These are phyloP conservation scores for Dicentrarchus labrax DNA, from an alignment of 2,113 vertebrate genomes.

Conservation along the genomic window DNA sequence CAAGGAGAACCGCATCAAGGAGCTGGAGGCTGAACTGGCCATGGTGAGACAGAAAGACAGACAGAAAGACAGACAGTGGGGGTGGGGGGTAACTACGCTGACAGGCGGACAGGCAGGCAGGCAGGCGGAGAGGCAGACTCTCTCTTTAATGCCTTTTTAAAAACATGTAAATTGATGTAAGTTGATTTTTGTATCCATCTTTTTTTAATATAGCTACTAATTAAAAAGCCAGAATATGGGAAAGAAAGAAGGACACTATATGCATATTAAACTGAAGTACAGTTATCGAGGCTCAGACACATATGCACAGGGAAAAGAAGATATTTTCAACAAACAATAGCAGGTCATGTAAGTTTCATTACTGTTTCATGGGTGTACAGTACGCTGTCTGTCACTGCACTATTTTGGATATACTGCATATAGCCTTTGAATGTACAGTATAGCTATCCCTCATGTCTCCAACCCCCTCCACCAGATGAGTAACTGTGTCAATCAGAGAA, in stretches of 20 bases:
- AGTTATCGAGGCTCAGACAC: neutral
- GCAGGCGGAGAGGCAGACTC: neutral
- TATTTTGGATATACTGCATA: constrained; percentile 30
- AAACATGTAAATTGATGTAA: too few species aligned
- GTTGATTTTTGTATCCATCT: neutral
- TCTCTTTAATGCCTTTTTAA: neutral
- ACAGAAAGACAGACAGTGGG: neutral
- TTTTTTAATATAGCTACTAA: neutral
- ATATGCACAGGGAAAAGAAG: neutral
- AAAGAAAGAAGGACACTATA: neutral
- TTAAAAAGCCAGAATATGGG: neutral
- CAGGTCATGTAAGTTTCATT: neutral
- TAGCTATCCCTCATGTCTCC: constrained; percentile 73
- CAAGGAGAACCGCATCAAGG: constrained; percentile 99
- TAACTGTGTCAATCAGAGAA: constrained; percentile 90
- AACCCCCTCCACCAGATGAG: constrained; percentile 85
- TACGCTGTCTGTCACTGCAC: neutral
- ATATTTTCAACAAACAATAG: neutral
- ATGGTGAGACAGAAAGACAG: constrained; percentile 89
- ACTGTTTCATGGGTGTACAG: neutral
- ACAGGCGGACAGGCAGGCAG: neutral
- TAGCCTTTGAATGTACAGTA: constrained; percentile 59
- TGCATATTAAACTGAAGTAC: neutral
- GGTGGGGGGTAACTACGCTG: neutral
- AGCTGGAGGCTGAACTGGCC: constrained; percentile 97